Base-by-base conservation (phyloP, 1,140 invertebrate species). In the Zophobas atratus region DNA sequence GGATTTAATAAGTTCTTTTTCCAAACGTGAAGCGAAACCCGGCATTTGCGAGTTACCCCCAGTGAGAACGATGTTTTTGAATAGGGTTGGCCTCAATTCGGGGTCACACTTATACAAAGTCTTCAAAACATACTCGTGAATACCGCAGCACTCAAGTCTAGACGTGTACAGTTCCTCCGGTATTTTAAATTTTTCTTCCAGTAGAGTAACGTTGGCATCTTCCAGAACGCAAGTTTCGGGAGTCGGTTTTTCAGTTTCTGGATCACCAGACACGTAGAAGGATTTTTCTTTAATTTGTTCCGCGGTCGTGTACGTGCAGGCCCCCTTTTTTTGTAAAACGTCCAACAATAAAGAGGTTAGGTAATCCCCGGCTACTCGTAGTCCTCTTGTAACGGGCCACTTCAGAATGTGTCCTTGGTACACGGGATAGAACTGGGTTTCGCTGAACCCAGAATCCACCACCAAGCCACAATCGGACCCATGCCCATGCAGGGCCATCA, bases 391-490 rank as follows among this genome's bases (percentile, higher is more conserved):
- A 2, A 71, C 1, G 41, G 73, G 39, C 56, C 67, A 6, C 67
- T 74, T 73, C n/a, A 77, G 56, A 71, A 70, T 6, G 6, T 46
- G 73, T 74, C 56, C 46, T 73, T 36, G 39, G 34, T 72, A 36
- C 1, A 73, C 36, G 41, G 36, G 56, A 6, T 53, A 76, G 36
- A 20, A 1, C 5, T 38, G 70, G 6, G 70, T 48, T 67, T 94
- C 57, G 38, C 38, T n/a, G 8, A 39, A 41, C 6, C 57, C 57
- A 6, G 57, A 63, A 39, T 63, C 93, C 46, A 95, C 84, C 8
- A 95, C 93, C 78, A 95, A 92, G 87, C 93, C 94, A 73, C 94
- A 94, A 79, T 93, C 94, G 86, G 93, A 89, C 85, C 94, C 94
- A 80, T 93, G 94, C 70, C 93, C 92, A 81, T 95, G 95, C 78